Conservation (phyloP, 2,113 vertebrate genomes). For the Electrona antarctica region DNA sequence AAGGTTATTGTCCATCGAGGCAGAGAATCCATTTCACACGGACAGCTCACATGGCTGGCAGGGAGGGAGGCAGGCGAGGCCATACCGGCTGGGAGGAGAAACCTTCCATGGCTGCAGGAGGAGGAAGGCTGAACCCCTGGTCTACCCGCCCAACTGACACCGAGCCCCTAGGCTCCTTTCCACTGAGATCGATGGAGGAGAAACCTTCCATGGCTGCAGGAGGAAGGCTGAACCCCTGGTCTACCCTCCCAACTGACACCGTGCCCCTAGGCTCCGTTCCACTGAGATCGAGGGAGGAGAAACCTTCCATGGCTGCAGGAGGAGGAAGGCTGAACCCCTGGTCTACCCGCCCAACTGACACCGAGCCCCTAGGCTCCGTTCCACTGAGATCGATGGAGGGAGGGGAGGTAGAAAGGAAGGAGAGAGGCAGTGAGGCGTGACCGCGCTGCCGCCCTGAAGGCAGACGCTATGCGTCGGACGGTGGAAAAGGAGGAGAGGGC, state of each 20-base stretch:
- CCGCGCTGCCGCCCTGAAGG: neutral
- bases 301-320: too few species aligned
- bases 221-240: conserved; percentile 1
- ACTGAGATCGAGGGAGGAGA: neutral
- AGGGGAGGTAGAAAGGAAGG: neutral
- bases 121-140: conserved; percentile 1
- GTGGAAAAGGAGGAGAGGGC: neutral
- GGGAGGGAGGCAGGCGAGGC: neutral
- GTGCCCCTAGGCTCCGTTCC: neutral
- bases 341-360: conserved; percentile 13
- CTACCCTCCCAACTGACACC: conserved; percentile 12
- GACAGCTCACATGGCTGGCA: too few species aligned
- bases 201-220: too few species aligned
- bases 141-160: conserved; percentile 12
- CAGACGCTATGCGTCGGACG: neutral
- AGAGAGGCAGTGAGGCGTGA: neutral
- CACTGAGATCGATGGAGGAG: conserved; percentile 3
- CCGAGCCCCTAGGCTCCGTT: neutral
- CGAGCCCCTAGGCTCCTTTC: neutral
- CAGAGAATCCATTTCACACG: too few species aligned
- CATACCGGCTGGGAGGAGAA: too few species aligned
- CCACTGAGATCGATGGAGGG: neutral
- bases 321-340: neutral
- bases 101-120: too few species aligned
- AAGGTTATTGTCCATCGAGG: too few species aligned